Percentiles rank a stretch among this genome's conserved stretches.
These are phyloP conservation scores for Eupeodes latifasciatus DNA, from an alignment of 2,888 invertebrate genomes.

Conservation along the genomic window DNA sequence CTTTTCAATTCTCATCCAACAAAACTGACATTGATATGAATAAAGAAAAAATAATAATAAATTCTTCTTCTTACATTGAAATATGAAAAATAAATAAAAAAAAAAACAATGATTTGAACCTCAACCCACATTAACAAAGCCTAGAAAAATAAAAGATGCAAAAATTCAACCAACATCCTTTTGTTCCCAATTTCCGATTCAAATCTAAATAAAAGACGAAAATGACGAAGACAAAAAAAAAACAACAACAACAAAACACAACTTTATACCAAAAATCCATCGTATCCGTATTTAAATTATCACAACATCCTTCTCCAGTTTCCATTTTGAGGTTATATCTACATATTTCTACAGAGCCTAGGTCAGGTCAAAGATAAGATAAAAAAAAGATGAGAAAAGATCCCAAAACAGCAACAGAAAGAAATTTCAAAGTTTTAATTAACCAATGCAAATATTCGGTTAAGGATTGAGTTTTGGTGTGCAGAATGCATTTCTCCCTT, in stretches of 20 bases:
- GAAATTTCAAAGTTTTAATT: constrained; percentile 55
- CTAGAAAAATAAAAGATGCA: background rate
- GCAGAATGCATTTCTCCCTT: constrained; percentile 42
- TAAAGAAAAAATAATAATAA: constrained; percentile 23
- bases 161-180: constrained; percentile 16
- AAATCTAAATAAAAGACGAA: constrained; percentile 3
- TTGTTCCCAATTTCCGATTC: constrained; percentile 62
- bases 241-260: too few relatives aligned
- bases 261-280: constrained; percentile 37
- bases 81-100: background rate
- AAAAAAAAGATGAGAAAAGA: background rate
- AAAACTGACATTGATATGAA: constrained; percentile 40
- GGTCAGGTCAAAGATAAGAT: constrained; percentile 56
- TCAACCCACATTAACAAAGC: constrained; percentile 35
- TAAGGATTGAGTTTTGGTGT: constrained; percentile 2
- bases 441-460: constrained; percentile 59
- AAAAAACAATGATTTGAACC: background rate
- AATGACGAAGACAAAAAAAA: background rate
- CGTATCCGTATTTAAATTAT: background rate
- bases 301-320: background rate
- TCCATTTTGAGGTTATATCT: constrained; percentile 9
- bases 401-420: background rate
- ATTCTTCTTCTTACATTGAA: constrained; percentile 6
- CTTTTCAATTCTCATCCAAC: background rate
- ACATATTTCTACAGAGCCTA: constrained; percentile 36